Percentiles rank a stretch among this genome's conserved stretches.
These are phyloP conservation scores for Drosophila demipolita DNA, from an alignment of 2,888 invertebrate species.

Conservation along the genomic window DNA sequence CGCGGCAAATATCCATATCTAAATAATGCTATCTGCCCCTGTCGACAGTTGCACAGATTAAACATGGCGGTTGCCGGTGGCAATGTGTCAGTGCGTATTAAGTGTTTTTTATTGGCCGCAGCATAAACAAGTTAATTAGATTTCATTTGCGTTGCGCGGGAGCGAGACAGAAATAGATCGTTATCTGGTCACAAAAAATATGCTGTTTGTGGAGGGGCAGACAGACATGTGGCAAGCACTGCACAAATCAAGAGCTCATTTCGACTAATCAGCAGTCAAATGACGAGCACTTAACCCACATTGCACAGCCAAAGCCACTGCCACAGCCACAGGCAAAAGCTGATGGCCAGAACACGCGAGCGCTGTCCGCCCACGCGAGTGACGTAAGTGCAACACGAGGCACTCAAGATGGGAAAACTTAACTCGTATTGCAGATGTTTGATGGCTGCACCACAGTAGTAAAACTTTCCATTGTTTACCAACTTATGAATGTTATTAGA, in stretches of 20 bases:
- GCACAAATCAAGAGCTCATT: constrained; percentile 44
- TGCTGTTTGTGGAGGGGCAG: constrained; percentile 3
- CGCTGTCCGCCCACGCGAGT: constrained; percentile 23
- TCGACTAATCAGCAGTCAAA: constrained; percentile 36
- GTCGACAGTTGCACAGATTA: constrained; percentile 54
- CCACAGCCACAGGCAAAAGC: constrained; percentile 19
- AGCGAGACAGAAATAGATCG: constrained; percentile 15
- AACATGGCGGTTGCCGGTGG: constrained; percentile 50
- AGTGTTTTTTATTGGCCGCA: constrained; percentile 31
- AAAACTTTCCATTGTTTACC: constrained; percentile 55
- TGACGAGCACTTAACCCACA: constrained; percentile 41
- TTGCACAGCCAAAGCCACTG: background rate
- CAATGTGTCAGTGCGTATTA: constrained; percentile 46
- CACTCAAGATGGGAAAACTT: constrained; percentile 25
- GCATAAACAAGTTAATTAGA: constrained; percentile 62
- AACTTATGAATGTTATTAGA: constrained; percentile 46
- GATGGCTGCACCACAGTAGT: constrained; percentile 41
- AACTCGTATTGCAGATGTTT: constrained; percentile 39
- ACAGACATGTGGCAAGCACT: constrained; percentile 28
- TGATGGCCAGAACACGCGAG: constrained; percentile 19
- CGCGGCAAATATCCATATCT: background rate
- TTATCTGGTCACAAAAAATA: constrained; percentile 1
- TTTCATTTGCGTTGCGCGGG: constrained; percentile 21
- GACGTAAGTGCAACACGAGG: constrained; percentile 40
- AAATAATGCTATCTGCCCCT: constrained; percentile 10